These are phyloP conservation scores for Ceraclea dissimilis DNA, from an alignment of 2,888 invertebrate genomes.

Conservation along the genomic window DNA sequence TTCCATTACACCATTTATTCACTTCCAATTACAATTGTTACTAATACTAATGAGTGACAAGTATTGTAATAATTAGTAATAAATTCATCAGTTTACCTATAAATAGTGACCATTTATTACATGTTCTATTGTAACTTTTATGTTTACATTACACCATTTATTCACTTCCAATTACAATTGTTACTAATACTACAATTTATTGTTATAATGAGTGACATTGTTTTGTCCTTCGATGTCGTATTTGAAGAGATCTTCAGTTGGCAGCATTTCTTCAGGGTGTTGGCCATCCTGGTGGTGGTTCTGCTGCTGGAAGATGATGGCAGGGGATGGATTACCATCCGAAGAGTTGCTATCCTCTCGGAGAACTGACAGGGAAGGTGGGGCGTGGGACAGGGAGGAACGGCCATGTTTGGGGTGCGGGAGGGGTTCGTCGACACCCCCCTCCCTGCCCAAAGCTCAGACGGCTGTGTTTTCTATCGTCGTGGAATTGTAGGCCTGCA, in stretches of 20 bases:
- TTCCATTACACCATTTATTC: too few species aligned
- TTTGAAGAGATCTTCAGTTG: slow-evolving; percentile 1
- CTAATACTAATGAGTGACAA: too few species aligned
- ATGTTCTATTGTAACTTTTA: too few species aligned
- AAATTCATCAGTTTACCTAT: too few species aligned
- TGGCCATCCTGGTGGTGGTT: not conserved
- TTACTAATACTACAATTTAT: too few species aligned
- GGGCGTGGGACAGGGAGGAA: slow-evolving; percentile 36
- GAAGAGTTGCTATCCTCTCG: slow-evolving; percentile 19
- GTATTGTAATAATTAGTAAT: too few species aligned
- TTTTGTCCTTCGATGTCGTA: not conserved
- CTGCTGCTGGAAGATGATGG: not conserved
- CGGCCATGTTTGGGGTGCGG: slow-evolving; percentile 37
- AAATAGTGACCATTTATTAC: too few species aligned
- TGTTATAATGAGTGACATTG: not conserved
- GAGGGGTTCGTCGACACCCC: slow-evolving; percentile 30
- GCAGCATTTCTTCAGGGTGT: not conserved
- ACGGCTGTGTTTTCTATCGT: slow-evolving; percentile 43
- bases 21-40: too few species aligned
- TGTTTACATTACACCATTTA: too few species aligned
- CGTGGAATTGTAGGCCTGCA: slow-evolving; percentile 16
- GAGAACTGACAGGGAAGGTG: slow-evolving; percentile 22
- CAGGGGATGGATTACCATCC: slow-evolving; percentile 4
- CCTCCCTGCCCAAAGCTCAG: slow-evolving; percentile 48
- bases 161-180: too few species aligned